Evolutionary conservation across 1,140 invertebrate genomes (phyloP), one percentile per base, ranked within the genome.

Genomic region (Drosophila subpulchrella): DNA sequence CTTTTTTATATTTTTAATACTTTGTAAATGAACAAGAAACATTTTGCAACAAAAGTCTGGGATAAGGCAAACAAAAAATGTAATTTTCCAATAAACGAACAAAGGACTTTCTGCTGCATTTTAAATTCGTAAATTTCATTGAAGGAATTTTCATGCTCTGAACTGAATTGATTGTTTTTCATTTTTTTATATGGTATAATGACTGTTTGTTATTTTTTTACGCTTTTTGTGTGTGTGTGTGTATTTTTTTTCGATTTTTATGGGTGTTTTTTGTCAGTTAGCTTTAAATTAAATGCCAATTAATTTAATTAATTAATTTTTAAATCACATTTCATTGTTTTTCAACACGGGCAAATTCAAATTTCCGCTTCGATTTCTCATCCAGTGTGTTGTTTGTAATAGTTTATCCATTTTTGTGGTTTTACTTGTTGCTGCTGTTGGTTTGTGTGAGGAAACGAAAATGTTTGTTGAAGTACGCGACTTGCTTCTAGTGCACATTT

Each of bases 311-410:
- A 89, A 89, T 90, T 90, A 86, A 90, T 90, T 90, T 90, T 90
- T 90, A 90, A 90, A 90, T 90, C 86, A 90, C 86, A 90, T 90
- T 90, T 90, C 86, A 90, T 90, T 85, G 86, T 90, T 90, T 89
- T 90, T 90, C 86, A 90, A 90, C 84, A 89, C 76, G 61, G 81
- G 84, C 83, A 86, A 88, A 83, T 83, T 73, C 55, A 55, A 78
- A 88, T 81, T 74, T 71, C 68, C 84, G 74, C 70, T 85, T 81
- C 63, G 68, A 75, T 78, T 85, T 85, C 27, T 71, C 30, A 48
- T 70, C 24, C 67, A 63, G 58, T 77, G 73, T 78, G 79, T 83
- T 83, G 76, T 79, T 79, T 82, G 59, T 81, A 71, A 68, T 67
- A 55, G 66, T 70, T 71, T 50, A 34, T 71, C 32, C 30, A 17